phyloP scores from a whole-genome alignment of 2,888 invertebrate species.

The Agrotis puta region DNA sequence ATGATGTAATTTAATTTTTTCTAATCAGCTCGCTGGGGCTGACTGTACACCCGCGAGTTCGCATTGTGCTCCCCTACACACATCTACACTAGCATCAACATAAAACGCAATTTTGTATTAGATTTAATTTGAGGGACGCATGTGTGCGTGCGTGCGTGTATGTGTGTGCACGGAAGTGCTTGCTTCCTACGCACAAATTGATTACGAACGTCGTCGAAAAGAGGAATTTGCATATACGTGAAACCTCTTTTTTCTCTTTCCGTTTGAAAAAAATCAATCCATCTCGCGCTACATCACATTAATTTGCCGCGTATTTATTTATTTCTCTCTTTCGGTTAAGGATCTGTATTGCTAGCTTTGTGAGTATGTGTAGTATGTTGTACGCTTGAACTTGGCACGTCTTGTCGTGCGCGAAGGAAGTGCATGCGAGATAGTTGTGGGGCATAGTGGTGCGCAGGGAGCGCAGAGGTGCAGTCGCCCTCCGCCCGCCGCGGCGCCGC shows the following conservation, averaged over 20 bases:
- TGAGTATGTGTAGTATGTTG: conserved; percentile 1
- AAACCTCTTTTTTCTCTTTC: conserved; percentile 73
- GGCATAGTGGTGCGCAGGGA: conserved; percentile 74
- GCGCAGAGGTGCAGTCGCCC: conserved; percentile 78
- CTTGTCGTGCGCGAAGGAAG: conserved; percentile 61
- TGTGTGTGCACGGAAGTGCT: conserved; percentile 78
- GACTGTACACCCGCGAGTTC: conserved; percentile 86
- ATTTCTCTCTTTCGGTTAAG: conserved; percentile 53
- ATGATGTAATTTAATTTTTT: conserved; percentile 69
- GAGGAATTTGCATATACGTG: conserved; percentile 89
- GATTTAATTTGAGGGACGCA: conserved; percentile 89
- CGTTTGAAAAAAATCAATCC: conserved; percentile 76
- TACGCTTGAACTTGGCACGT: conserved; percentile 54
- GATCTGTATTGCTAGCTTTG: conserved; percentile 17
- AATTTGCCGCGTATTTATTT: conserved; percentile 74
- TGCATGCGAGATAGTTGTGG: conserved; percentile 83
- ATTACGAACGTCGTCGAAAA: conserved; percentile 89
- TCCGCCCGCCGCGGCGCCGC: conserved; percentile 87
- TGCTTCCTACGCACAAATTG: conserved; percentile 90
- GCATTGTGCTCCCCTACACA: conserved; percentile 88
- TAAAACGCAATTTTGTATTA: conserved; percentile 91
- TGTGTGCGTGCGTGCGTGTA: conserved; percentile 65
- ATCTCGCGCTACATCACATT: conserved; percentile 73
- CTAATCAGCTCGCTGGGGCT: conserved; percentile 66
- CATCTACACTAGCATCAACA: conserved; percentile 88